These are phyloP conservation scores for Orchestes rusci DNA, from an alignment of 2,888 invertebrate genomes.

Conservation along the genomic window DNA sequence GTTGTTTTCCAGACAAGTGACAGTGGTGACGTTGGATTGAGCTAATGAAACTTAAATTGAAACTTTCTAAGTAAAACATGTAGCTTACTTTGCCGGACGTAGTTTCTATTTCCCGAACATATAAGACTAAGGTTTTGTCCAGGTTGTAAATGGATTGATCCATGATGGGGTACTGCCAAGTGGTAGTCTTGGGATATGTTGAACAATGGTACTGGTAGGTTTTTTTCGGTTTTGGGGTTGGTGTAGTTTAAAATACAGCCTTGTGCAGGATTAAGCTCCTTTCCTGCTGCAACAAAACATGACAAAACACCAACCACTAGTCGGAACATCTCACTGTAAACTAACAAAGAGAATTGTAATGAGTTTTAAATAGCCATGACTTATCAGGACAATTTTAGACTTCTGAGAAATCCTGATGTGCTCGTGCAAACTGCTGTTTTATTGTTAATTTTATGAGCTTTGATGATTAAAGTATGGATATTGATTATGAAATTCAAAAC, in stretches of 20 bases:
- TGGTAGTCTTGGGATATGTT: slow-evolving; percentile 28
- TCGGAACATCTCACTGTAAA: too few relatives aligned
- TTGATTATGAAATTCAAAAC: too few relatives aligned
- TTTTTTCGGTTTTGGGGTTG: slow-evolving; percentile 21
- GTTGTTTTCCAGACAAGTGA: slow-evolving; percentile 30
- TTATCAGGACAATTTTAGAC: too few relatives aligned
- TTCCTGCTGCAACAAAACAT: too few relatives aligned
- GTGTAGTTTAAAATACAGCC: slow-evolving; percentile 23
- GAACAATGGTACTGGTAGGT: slow-evolving; percentile 30
- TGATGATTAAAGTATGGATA: too few relatives aligned
- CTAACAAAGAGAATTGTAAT: too few relatives aligned
- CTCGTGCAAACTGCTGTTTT: too few relatives aligned
- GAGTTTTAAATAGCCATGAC: too few relatives aligned
- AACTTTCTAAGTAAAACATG: background rate
- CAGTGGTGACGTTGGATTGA: slow-evolving; percentile 30
- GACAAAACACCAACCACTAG: too few relatives aligned
- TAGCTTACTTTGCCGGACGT: slow-evolving; percentile 32
- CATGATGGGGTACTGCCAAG: slow-evolving; percentile 31
- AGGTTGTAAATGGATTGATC: slow-evolving; percentile 27
- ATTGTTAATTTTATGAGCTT: too few relatives aligned
- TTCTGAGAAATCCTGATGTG: too few relatives aligned
- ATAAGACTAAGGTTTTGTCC: slow-evolving; percentile 31
- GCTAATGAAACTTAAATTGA: slow-evolving; percentile 29
- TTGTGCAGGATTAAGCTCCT: too few relatives aligned
- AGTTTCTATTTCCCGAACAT: slow-evolving; percentile 35